Conservation (phyloP, 2,888 invertebrate genomes). For the Papilio demoleus region DNA sequence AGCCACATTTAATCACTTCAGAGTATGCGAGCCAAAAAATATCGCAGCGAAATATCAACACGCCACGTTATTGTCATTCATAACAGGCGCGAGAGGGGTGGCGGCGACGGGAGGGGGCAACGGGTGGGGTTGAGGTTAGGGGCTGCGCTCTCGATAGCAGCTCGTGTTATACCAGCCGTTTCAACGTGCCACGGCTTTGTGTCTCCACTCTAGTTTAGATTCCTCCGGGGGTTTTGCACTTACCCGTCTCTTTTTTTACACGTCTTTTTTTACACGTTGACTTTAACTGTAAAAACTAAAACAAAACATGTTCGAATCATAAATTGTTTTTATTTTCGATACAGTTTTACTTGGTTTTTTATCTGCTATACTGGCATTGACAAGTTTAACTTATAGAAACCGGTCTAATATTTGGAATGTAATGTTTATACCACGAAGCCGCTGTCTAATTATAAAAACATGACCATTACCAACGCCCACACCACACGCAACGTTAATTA, state of each 20-base stretch:
- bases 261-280: constrained; percentile 42
- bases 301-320: constrained; percentile 5
- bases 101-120: constrained; percentile 46
- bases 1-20: constrained; percentile 79
- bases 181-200: constrained; percentile 58
- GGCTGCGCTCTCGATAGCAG: constrained; percentile 66
- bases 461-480: constrained; percentile 24
- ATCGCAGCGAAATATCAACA: constrained; percentile 66
- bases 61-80: constrained; percentile 81
- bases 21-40: constrained; percentile 76
- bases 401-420: constrained; percentile 7
- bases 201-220: constrained; percentile 58
- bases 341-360: not conserved
- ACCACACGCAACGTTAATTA: constrained; percentile 23
- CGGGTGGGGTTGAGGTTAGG: constrained; percentile 47
- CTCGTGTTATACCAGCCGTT: constrained; percentile 65
- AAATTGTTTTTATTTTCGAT: constrained; percentile 6
- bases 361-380: too few relatives aligned
- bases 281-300: constrained; percentile 26
- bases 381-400: constrained; percentile 14
- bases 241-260: constrained; percentile 50
- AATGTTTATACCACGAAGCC: constrained; percentile 6
- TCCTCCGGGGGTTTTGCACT: constrained; percentile 51
- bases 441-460: constrained; percentile 24
- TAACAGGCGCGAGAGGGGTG: constrained; percentile 59